Base-by-base conservation (phyloP, 2,888 invertebrate genomes). In the Melipona beecheii region DNA sequence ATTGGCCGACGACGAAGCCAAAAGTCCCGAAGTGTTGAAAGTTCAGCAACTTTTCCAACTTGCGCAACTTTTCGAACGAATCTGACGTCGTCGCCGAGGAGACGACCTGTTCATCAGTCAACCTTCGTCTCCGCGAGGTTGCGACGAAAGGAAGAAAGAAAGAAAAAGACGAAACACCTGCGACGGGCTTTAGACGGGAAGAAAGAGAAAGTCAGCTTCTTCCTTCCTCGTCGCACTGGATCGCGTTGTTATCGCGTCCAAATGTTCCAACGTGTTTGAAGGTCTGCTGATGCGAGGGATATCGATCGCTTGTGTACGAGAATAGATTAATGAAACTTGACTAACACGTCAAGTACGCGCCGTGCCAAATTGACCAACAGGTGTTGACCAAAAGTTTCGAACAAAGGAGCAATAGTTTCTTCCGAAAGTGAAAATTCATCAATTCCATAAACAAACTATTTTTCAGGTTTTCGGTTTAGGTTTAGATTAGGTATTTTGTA, bases 71-170 rank as follows among this genome's bases (percentile, higher is more conserved):
- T 79, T 66, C 65, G 71, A 87, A 79, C 71, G 81, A 77, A 83
- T 73, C 62, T 70, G 60, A 43, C 73, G 69, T 85, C 79, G 81
- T 69, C 36, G 56, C 15, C 36, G 24, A 58, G 31, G 58, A 80
- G 60, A 79, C 75, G 79, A 75, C 65, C 4, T 81, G 68, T 89
- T 70, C 86, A 86, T 89, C 86, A 81, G 89, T 89, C 89, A 88
- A 79, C 15, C 75, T 85, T 27, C 27, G 65, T 75, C 69, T 75
- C 49, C 5, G 15, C 1, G 9, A 36, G 36, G 36, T 36, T 36
- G 9, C 36, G 5, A 19, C 19, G 13, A 19, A 43, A 66, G 43
- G 21, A 56, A 27, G 24, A 24, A 43, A 66, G 43, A 24, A 56
- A 27, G 24, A 24, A 43, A 50, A 62, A 43, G 74, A 52, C 9